Evolutionary conservation across 2,797 vertebrate genomes (phyloP), one percentile per base, ranked within the genome.

Genomic region (Cirrhinus mrigala): DNA sequence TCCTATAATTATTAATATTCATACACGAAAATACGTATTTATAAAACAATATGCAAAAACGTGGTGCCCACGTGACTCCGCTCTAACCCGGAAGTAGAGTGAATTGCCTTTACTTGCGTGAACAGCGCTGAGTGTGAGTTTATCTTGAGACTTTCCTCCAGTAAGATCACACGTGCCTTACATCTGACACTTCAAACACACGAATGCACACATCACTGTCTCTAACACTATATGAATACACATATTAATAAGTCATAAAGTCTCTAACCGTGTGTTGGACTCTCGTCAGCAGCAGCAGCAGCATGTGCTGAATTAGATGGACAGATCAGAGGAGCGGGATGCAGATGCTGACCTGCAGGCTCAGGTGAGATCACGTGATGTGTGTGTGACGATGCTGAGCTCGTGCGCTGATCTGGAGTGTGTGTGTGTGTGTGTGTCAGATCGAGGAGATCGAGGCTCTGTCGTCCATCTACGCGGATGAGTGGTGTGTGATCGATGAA

Each of bases 401-500:
- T 33, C 33, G 33, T 33, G 33, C 44, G n/a, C 12, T 76, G 58
- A 29, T 33, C 44, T 64, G 27, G 37, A 7, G 58, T 24, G n/a
- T 60, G 56, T 60, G 22, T 87, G 33, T 81, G 75, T 84, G 0
- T 81, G 24, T 81, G 68, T 33, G 70, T 0, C 69, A 99, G 98
- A 95, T 95, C 29, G 98, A 99, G 91, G 98, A 99, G 94, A 94
- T 99, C 0, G 97, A 99, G 94, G 98, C 98, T 7, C 95, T 99
- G 86, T 97, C 98, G 12, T 97, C 98, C 6, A 99, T 99, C 91
- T 99, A 99, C 52, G 97, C 96, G 1, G 97, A 99, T 22, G 97
- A 99, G 20, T 99, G 98, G 98, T 98, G 97, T 92, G 96, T 97
- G 86, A 95, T 99, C 87, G 97, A 99, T 87, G 97, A 98, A 92